Evolutionary conservation across 2,113 vertebrate species (phyloP).

Genomic region (Copsychus sechellarum): DNA sequence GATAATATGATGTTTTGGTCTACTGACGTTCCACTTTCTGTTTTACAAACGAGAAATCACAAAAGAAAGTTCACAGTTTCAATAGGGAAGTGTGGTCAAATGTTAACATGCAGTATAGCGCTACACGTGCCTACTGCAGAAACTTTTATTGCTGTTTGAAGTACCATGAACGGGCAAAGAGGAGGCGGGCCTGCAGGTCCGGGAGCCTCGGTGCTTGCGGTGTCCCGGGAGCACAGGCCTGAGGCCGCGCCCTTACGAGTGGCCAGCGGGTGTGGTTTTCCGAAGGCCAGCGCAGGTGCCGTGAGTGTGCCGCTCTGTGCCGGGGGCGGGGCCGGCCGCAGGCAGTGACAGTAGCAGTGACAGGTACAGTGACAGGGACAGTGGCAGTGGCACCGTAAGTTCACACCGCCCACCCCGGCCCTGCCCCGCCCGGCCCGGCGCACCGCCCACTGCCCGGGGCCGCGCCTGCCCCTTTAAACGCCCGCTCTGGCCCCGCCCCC

Average conservation of each 20-base stretch:
- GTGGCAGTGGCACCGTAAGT: too few relatives aligned
- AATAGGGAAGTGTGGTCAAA: fast-evolving
- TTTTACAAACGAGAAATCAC: too few relatives aligned
- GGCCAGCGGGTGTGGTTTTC: too few relatives aligned
- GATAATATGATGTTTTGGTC: fast-evolving
- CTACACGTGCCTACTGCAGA: fast-evolving
- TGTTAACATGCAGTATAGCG: fast-evolving
- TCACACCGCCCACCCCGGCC: too few relatives aligned
- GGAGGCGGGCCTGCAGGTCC: fast-evolving
- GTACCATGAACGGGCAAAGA: fast-evolving
- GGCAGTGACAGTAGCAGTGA: too few relatives aligned
- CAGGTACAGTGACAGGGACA: too few relatives aligned
- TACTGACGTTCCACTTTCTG: neutral
- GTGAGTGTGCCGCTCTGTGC: too few relatives aligned
- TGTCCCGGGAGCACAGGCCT: too few relatives aligned
- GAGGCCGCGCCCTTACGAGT: fast-evolving
- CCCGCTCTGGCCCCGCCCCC: fast-evolving
- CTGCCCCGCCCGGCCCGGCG: too few relatives aligned
- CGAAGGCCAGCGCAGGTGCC: too few relatives aligned
- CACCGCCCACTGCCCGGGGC: too few relatives aligned
- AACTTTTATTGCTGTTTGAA: neutral
- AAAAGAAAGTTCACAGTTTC: fast-evolving
- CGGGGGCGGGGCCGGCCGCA: too few relatives aligned
- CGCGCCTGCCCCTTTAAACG: neutral
- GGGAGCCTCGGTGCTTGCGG: fast-evolving